Base-by-base conservation (phyloP, 2,888 invertebrate species). In the Linnaemya vulpina region DNA sequence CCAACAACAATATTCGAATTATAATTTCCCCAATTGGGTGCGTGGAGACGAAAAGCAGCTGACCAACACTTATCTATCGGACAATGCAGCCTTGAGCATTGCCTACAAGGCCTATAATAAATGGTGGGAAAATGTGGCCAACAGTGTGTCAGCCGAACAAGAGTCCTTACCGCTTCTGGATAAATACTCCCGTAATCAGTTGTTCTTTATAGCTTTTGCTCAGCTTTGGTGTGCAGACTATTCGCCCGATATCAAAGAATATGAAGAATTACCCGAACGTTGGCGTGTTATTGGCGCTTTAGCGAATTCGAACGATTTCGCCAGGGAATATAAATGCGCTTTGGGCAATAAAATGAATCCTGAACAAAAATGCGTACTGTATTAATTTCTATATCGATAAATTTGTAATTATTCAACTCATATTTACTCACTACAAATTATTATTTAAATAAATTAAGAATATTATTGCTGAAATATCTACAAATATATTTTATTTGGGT, bases 141-240 rank as follows among this genome's bases (percentile, higher is more conserved):
- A 91, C n/a, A 87, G 86, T 0, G 75, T 88, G 10, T 78, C 71
- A 40, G 83, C 84, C 9, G 87, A 88, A 20, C 83, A 88, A 22
- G 91, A 91, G 38, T 88, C 89, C 0, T 62, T 91, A 17, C 90
- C 91, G 0, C 81, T 90, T 1, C 85, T 91, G 1, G 88, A 89
- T 1, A 88, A 89, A 55, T 88, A 90, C 0, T 88, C 89, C 0
- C 89, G 89, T 38, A 87, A 88, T 38, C 90, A 91, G 65, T 81
- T 91, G 1, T 92, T 91, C 81, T 91, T 89, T 46, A 86, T 91
- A 75, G 89, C 90, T 20, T 92, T 90, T 46, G 91, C 91, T 0
- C 91, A 91, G 76, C 87, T 90, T 0, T 91, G 90, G 87, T 91
- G 91, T 84, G 88, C 90, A 4, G 90, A 91, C 53, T 91, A 90